Conservation (phyloP, 2,113 vertebrate species). For the Cygnus buccinator region DNA sequence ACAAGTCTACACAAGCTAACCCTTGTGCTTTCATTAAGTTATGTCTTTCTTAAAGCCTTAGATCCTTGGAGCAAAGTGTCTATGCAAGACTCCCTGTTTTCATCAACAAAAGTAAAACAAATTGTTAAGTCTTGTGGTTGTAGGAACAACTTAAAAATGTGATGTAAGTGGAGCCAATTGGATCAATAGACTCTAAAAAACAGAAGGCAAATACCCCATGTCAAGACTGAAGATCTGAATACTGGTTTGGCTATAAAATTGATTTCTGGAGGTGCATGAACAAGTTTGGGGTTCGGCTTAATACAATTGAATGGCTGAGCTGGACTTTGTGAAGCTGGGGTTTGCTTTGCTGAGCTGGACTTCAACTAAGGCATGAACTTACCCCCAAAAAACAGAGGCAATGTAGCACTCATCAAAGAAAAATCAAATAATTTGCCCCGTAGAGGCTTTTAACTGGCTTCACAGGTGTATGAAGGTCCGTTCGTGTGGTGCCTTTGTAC, state of each 20-base stretch:
- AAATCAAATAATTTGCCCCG: not conserved
- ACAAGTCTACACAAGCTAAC: not conserved
- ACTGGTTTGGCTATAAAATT: not conserved
- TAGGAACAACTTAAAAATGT: not conserved
- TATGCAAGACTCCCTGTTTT: not conserved
- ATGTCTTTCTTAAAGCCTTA: not conserved
- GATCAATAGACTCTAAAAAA: not conserved
- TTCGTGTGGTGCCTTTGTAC: not conserved
- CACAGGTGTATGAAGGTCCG: not conserved
- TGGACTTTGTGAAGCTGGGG: not conserved
- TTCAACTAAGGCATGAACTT: not conserved
- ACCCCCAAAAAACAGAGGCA: not conserved
- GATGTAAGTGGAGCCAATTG: not conserved
- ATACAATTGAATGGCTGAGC: not conserved
- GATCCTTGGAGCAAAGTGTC: not conserved
- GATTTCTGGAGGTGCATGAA: not conserved
- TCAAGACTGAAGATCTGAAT: not conserved
- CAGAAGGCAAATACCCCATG: not conserved
- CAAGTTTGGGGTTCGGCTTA: not conserved
- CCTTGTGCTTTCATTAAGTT: not conserved
- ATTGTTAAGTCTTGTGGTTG: not conserved
- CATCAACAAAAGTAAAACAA: not conserved
- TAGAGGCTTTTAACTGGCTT: not conserved
- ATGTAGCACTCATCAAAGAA: not conserved
- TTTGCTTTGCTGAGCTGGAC: not conserved